Evolutionary conservation across 2,888 invertebrate species (phyloP), one percentile per base, ranked within the genome.

Genomic region (Megalurothrips usitatus): DNA sequence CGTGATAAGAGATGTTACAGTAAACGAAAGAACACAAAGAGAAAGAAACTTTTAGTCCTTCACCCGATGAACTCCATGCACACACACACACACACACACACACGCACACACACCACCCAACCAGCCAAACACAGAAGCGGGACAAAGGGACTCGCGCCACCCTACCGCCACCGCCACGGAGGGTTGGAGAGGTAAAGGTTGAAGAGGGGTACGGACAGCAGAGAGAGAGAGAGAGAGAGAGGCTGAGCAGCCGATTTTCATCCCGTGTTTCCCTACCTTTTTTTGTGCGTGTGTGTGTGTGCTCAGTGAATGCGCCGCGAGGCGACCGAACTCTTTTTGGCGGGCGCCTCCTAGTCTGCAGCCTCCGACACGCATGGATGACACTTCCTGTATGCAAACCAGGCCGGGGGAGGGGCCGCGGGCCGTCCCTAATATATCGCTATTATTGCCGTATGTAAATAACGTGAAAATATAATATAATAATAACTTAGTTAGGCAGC

Each of bases 391-490:
- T 75, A 75, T 75, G 68, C 68, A 75, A 75, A 75, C 68, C 68
- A 75, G 23, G 68, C 68, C 68, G 34, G 34, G 34, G 34, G 3
- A 2, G 34, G 34, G 26, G 26, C 23, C 26, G 68, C 26, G 26
- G 34, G 52, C 58, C 68, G 12, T 75, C 68, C 68, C 68, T 75
- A 68, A 68, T 68, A 23, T 68, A 75, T 75, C 68, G 68, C 68
- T 75, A 75, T 75, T 75, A 75, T 75, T 75, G 68, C 68, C 68
- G 68, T 75, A 75, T 75, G 68, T 75, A 75, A 75, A 75, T 75
- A 75, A 75, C 68, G 68, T 75, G 68, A 75, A 75, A 75, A 75
- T 75, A 75, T 75, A 75, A 75, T 75, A 26, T 75, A 75, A 75
- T 68, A 68, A 68, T 75, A 75, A 75, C 68, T 75, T 75, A 75